Evolutionary conservation across 2,113 vertebrate species (phyloP).

Genomic region (Plecotus auritus): DNA sequence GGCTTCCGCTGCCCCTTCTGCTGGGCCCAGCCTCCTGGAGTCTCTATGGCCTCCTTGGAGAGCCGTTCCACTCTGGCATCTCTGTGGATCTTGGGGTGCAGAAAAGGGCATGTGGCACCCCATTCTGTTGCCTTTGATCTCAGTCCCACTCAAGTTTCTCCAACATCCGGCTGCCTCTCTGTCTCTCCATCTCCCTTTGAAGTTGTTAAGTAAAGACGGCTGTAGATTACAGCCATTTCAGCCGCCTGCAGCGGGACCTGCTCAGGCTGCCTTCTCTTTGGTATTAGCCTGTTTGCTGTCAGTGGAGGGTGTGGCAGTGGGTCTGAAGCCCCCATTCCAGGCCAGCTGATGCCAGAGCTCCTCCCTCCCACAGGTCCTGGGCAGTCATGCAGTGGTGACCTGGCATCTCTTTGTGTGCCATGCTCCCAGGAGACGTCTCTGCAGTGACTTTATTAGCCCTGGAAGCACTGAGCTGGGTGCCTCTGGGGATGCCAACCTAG

Average conservation of each 20-base stretch:
- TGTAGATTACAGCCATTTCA: constrained; percentile 15
- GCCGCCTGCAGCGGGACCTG: background rate
- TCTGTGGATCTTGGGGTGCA: background rate
- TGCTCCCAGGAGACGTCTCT: background rate
- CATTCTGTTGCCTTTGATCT: constrained; percentile 71
- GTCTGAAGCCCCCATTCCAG: background rate
- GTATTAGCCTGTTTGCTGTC: background rate
- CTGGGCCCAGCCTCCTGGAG: background rate
- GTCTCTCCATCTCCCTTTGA: constrained; percentile 68
- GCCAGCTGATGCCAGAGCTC: background rate
- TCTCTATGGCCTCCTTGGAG: background rate
- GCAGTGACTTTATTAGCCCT: background rate
- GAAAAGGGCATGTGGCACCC: background rate
- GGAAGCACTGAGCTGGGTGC: background rate
- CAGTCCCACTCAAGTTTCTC: constrained; percentile 50
- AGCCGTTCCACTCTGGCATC: background rate
- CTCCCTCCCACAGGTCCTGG: background rate
- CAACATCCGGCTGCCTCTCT: background rate
- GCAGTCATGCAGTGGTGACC: background rate
- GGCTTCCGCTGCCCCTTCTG: background rate
- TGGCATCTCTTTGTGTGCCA: background rate
- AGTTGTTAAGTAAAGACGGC: constrained; percentile 38
- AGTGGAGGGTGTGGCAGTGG: background rate
- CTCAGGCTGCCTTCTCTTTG: background rate
- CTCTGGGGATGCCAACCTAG: too few relatives aligned